These are phyloP conservation scores for Synanthedon andrenaeformis DNA, from an alignment of 2,888 invertebrate genomes.

Conservation along the genomic window DNA sequence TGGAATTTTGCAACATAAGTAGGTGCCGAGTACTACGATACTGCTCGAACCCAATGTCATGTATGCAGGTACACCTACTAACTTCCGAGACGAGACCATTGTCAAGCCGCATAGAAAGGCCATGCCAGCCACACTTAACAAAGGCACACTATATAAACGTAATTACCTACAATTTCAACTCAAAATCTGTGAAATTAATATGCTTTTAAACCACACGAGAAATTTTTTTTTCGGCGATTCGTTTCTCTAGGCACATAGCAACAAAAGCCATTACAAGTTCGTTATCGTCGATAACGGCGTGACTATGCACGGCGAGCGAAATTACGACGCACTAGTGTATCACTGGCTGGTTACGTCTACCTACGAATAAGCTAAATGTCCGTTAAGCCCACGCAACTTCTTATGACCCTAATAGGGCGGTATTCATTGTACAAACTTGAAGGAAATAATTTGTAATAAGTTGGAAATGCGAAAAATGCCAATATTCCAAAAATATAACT, in stretches of 20 bases:
- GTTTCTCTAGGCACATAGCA: constrained; percentile 3
- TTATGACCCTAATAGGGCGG: constrained; percentile 2
- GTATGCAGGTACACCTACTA: too few relatives aligned
- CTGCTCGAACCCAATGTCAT: too few relatives aligned
- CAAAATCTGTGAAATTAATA: too few relatives aligned
- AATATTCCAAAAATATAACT: constrained; percentile 32
- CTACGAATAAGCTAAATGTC: constrained; percentile 2
- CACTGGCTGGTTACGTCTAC: constrained; percentile 25
- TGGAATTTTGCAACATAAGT: too few relatives aligned
- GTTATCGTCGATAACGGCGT: constrained; percentile 60
- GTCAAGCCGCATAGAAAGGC: too few relatives aligned
- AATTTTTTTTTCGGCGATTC: too few relatives aligned
- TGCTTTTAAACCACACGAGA: too few relatives aligned
- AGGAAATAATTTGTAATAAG: not conserved
- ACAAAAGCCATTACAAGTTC: constrained; percentile 15
- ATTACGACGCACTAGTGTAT: constrained; percentile 58
- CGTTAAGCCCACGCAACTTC: constrained; percentile 19
- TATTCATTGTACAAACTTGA: not conserved
- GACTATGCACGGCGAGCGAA: constrained; percentile 52
- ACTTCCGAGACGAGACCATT: too few relatives aligned
- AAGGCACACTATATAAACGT: too few relatives aligned
- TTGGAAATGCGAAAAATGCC: not conserved
- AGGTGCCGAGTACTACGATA: too few relatives aligned
- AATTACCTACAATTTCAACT: too few relatives aligned
- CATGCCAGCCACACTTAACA: too few relatives aligned